phyloP scores from a whole-genome alignment of 2,797 vertebrate genomes.

The Artibeus jamaicensis region DNA sequence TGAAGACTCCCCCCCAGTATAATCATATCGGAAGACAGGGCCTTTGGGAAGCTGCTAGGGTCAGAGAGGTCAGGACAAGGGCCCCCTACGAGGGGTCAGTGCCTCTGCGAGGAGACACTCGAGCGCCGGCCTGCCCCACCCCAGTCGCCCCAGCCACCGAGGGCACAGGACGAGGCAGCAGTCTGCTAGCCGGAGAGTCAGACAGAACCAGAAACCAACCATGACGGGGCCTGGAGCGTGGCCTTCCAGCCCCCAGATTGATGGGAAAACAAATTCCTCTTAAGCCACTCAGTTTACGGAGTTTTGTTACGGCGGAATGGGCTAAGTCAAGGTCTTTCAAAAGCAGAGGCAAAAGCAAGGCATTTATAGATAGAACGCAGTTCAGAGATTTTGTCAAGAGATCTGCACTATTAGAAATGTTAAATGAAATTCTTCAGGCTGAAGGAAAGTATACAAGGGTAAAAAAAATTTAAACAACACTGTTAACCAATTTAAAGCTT shows the following conservation, averaged over 20 bases:
- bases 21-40: not conserved
- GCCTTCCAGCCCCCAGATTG: not conserved
- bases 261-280: not conserved
- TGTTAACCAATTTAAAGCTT: slow-evolving; percentile 21
- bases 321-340: not conserved
- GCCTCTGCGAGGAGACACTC: not conserved
- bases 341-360: slow-evolving; percentile 10
- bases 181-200: not conserved
- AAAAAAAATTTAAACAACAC: not conserved
- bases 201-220: not conserved
- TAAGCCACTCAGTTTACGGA: not conserved
- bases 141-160: not conserved
- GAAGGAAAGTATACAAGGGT: not conserved
- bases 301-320: not conserved
- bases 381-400: not conserved
- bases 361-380: not conserved
- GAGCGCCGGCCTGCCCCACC: not conserved
- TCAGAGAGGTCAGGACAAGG: not conserved
- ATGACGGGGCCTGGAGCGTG: not conserved
- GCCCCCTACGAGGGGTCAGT: not conserved
- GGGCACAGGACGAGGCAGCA: not conserved
- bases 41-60: not conserved
- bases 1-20: not conserved
- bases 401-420: not conserved
- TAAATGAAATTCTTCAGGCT: not conserved